Percentiles rank a stretch among this genome's conserved stretches.
These are phyloP conservation scores for Ooceraea biroi DNA, from an alignment of 1,140 invertebrate genomes.

Conservation along the genomic window DNA sequence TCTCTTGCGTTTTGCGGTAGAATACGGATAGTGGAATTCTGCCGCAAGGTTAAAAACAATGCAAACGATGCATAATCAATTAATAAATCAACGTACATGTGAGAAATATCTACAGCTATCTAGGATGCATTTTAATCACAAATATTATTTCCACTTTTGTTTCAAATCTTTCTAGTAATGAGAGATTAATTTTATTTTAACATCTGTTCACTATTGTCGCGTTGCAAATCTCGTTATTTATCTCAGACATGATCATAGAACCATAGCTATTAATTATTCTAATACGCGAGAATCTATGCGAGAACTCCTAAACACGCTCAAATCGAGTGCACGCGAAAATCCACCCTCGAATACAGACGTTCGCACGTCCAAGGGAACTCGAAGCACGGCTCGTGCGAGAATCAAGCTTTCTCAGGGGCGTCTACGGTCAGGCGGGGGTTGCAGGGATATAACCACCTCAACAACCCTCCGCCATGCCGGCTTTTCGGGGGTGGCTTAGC, in stretches of 20 bases:
- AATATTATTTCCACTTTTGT: neutral
- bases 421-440: conserved; percentile 51
- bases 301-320: conserved; percentile 22
- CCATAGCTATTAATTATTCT: conserved; percentile 38
- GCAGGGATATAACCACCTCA: conserved; percentile 67
- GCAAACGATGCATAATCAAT: conserved; percentile 36
- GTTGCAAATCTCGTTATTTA: conserved; percentile 31
- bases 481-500: conserved; percentile 78
- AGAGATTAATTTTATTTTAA: too few relatives aligned
- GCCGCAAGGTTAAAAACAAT: too few relatives aligned
- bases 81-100: neutral
- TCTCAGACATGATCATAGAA: neutral
- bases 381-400: conserved; percentile 59
- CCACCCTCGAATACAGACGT: conserved; percentile 36
- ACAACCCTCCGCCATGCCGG: conserved; percentile 69
- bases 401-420: conserved; percentile 62
- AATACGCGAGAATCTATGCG: conserved; percentile 1
- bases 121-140: neutral
- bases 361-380: conserved; percentile 61
- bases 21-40: conserved; percentile 21
- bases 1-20: conserved; percentile 39
- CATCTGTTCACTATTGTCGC: conserved; percentile 5
- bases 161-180: too few relatives aligned
- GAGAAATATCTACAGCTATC: conserved; percentile 16
- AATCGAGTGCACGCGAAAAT: conserved; percentile 27